phyloP scores from a whole-genome alignment of 2,888 invertebrate genomes.

The Leuctra nigra region DNA sequence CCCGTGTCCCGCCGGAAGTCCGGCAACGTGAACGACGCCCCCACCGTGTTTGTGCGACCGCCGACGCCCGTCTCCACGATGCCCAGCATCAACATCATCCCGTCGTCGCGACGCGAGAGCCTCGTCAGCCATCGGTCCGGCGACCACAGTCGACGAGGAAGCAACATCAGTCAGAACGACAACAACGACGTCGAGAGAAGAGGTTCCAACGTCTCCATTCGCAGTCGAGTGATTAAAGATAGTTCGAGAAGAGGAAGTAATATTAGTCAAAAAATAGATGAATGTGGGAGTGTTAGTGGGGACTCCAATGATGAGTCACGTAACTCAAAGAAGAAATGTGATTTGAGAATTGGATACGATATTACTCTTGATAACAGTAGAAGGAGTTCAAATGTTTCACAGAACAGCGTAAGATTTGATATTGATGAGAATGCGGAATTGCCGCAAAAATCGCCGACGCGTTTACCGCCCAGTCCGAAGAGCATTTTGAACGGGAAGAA shows the following conservation, averaged over 20 bases:
- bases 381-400: not conserved
- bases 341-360: no score
- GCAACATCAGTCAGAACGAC: slow-evolving; percentile 13
- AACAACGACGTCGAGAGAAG: not conserved
- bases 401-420: not conserved
- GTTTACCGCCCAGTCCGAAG: no score
- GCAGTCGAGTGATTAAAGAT: not conserved
- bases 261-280: not conserved
- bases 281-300: not conserved
- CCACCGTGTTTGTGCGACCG: slow-evolving; percentile 24
- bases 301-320: not conserved
- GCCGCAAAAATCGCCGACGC: no score
- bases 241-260: not conserved
- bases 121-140: not conserved
- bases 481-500: no score
- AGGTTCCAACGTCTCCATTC: not conserved
- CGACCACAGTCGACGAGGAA: slow-evolving; percentile 18
- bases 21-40: slow-evolving; percentile 26
- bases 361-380: not conserved
- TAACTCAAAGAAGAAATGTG: no score
- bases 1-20: not conserved
- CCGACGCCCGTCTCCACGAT: slow-evolving; percentile 11
- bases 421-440: not conserved
- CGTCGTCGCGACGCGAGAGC: not conserved
- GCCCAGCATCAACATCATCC: not conserved